Percentiles rank a stretch among this genome's conserved stretches.
phyloP scores from a whole-genome alignment of 2,113 vertebrate species.

The Datnioides undecimradiatus region DNA sequence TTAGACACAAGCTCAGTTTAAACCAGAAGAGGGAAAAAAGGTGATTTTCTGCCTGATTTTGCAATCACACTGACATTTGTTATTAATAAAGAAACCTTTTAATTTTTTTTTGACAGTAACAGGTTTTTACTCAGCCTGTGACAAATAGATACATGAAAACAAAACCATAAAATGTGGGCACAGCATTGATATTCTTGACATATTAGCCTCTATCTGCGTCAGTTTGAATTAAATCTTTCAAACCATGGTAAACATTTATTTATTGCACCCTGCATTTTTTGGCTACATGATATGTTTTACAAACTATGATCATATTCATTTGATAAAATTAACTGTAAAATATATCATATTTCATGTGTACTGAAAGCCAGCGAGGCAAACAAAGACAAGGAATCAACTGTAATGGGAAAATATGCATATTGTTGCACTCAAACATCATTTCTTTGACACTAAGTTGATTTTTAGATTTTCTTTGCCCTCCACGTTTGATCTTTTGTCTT shows the following conservation, averaged over 20 bases:
- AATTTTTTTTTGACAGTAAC: too few species aligned
- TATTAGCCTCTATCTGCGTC: background rate
- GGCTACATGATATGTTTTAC: background rate
- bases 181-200: too few species aligned
- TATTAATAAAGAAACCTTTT: fast-evolving
- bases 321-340: background rate
- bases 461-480: slow-evolving; percentile 54
- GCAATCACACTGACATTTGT: background rate
- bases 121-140: too few species aligned
- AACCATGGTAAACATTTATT: background rate
- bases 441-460: slow-evolving; percentile 65
- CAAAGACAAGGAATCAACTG: background rate
- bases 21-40: slow-evolving; percentile 31
- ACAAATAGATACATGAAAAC: background rate
- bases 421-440: slow-evolving; percentile 29
- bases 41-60: slow-evolving; percentile 71
- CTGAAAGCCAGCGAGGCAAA: slow-evolving; percentile 1
- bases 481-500: slow-evolving; percentile 79
- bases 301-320: background rate
- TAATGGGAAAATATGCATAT: slow-evolving; percentile 26
- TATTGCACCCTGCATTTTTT: background rate
- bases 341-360: background rate
- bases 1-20: slow-evolving; percentile 72
- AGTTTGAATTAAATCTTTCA: background rate
- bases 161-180: background rate